Evolutionary conservation across 2,113 vertebrate genomes (phyloP).

Genomic region (Euleptes europaea): DNA sequence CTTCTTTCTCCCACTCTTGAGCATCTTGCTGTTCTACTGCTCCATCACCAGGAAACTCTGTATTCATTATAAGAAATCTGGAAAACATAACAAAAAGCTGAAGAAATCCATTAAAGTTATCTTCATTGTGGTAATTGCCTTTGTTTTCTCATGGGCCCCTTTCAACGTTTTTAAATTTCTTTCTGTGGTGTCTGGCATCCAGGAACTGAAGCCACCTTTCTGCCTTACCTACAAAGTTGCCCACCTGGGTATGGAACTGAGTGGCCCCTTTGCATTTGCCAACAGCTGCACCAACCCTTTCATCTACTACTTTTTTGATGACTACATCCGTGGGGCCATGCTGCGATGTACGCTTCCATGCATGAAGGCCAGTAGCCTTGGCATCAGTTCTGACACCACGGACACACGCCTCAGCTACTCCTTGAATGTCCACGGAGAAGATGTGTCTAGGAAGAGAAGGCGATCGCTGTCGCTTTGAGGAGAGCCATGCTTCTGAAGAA

Average conservation of each 20-base stretch:
- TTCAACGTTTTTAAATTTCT: conserved; percentile 78
- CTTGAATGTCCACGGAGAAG: conserved; percentile 52
- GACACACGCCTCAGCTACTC: conserved; percentile 68
- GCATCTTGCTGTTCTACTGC: conserved; percentile 77
- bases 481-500: neutral
- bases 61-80: conserved; percentile 67
- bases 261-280: conserved; percentile 76
- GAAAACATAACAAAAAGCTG: conserved; percentile 74
- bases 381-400: conserved; percentile 61
- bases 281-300: conserved; percentile 81
- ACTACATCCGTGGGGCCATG: conserved; percentile 68
- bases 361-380: conserved; percentile 49
- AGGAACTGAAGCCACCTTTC: conserved; percentile 16
- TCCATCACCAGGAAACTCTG: conserved; percentile 75
- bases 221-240: conserved; percentile 40
- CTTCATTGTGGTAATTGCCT: conserved; percentile 71
- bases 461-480: conserved; percentile 70
- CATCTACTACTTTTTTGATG: conserved; percentile 77
- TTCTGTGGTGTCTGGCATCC: conserved; percentile 55
- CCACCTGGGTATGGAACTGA: conserved; percentile 68
- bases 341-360: conserved; percentile 59
- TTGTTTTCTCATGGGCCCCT: conserved; percentile 79
- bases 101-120: conserved; percentile 77
- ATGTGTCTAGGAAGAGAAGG: conserved; percentile 60
- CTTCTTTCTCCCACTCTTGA: conserved; percentile 75